Evolutionary conservation across 37 sponge, comb jelly and placozoan genomes (phyloP).

Genomic region (Crambe crambe): DNA sequence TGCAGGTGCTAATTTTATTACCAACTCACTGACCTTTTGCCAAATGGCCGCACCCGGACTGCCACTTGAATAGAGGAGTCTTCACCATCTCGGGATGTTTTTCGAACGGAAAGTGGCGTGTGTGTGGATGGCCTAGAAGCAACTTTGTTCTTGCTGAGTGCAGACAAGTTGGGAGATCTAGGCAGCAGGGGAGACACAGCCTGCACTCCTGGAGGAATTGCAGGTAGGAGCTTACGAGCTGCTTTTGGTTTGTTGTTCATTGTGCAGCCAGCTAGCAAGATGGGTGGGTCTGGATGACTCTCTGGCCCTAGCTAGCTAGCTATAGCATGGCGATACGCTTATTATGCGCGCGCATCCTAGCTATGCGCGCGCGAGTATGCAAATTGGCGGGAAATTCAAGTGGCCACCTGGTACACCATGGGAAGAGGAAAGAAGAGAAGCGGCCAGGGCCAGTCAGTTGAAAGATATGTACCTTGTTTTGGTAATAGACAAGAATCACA

Average conservation of each 20-base stretch:
- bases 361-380: background rate
- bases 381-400: background rate
- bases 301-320: background rate
- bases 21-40: slow-evolving; percentile 55
- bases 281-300: background rate
- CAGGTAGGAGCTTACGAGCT: background rate
- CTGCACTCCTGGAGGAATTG: background rate
- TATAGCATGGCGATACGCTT: background rate
- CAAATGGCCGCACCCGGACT: slow-evolving; percentile 80
- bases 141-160: background rate
- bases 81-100: slow-evolving; percentile 32
- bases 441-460: background rate
- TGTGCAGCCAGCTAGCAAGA: background rate
- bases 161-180: background rate
- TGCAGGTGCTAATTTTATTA: background rate
- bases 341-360: background rate
- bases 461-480: slow-evolving; percentile 30
- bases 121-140: slow-evolving; percentile 21
- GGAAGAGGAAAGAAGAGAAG: slow-evolving; percentile 10
- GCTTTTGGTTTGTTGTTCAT: background rate
- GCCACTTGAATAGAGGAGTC: slow-evolving; percentile 77
- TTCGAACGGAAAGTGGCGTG: too few relatives aligned
- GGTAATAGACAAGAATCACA: background rate
- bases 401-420: too few relatives aligned
- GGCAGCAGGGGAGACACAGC: background rate